A percentile compares a stretch with the other conserved stretches of the same genome.
Conservation (phyloP, 2,113 vertebrate genomes). For the Falco punctatus region DNA sequence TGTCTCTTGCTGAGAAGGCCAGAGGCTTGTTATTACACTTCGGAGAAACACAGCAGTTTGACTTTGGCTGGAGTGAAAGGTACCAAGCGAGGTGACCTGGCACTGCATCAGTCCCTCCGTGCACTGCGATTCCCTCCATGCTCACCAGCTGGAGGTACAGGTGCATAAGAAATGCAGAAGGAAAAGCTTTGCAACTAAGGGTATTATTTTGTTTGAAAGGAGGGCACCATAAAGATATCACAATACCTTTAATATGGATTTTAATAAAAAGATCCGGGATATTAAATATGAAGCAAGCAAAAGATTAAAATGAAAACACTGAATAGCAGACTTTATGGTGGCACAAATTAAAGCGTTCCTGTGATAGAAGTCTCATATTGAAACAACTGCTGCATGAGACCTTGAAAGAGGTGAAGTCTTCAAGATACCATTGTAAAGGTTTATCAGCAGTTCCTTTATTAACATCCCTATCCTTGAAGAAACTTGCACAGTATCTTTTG, state of each 20-base stretch:
- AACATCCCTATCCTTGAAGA: not conserved
- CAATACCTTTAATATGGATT: slow-evolving; percentile 33
- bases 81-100: not conserved
- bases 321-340: not conserved
- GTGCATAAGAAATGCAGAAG: not conserved
- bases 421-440: slow-evolving; percentile 3
- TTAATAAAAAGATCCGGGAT: slow-evolving; percentile 52
- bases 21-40: not conserved
- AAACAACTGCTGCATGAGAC: not conserved
- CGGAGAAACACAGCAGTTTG: not conserved
- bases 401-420: slow-evolving; percentile 12
- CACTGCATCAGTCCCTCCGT: fast-evolving
- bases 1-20: not conserved
- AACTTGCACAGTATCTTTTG: not conserved
- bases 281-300: slow-evolving; percentile 7
- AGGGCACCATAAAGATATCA: not conserved
- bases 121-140: not conserved
- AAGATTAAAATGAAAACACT: slow-evolving; percentile 6
- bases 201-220: not conserved
- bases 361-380: not conserved
- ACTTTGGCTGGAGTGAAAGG: not conserved
- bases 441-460: slow-evolving; percentile 58
- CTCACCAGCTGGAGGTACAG: not conserved
- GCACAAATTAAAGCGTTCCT: slow-evolving; percentile 10
- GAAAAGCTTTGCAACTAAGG: not conserved